Evolutionary conservation across 2,888 invertebrate genomes (phyloP).

Genomic region (Andricus curvator): DNA sequence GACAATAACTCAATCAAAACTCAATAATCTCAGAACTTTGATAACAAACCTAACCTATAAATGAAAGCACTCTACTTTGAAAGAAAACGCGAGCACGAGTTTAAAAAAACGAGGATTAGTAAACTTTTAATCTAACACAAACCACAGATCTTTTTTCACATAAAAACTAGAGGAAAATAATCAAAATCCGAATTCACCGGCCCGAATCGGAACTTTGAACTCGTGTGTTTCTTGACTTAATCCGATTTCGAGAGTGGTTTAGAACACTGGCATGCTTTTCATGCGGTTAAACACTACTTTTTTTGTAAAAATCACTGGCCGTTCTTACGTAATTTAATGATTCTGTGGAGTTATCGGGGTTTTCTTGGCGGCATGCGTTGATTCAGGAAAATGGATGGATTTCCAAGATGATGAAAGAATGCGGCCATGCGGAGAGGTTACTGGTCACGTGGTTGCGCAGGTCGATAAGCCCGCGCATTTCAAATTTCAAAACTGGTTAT

Average conservation of each 20-base stretch:
- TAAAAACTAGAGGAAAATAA: not conserved
- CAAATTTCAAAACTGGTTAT: not conserved
- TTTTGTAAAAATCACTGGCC: slow-evolving; percentile 25
- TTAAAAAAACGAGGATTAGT: not conserved
- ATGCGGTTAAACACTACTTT: slow-evolving; percentile 7
- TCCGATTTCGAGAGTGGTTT: not conserved
- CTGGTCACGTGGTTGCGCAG: not conserved
- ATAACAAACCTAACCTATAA: slow-evolving; percentile 42
- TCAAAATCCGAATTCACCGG: not conserved
- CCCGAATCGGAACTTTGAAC: not conserved
- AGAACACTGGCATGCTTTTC: not conserved
- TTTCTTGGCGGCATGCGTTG: slow-evolving; percentile 17
- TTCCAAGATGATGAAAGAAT: slow-evolving; percentile 22
- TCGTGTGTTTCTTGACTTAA: not conserved
- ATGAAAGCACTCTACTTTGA: not conserved
- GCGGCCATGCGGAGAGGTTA: not conserved
- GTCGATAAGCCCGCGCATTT: not conserved
- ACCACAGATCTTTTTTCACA: not conserved
- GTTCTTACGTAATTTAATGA: slow-evolving; percentile 65
- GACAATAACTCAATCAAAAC: not conserved
- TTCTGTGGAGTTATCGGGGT: slow-evolving; percentile 52
- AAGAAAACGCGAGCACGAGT: not conserved
- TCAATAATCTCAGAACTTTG: not conserved
- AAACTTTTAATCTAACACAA: not conserved
- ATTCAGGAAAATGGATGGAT: slow-evolving; percentile 39